A percentile compares a stretch with the other conserved stretches of the same genome.
Evolutionary conservation across 1,140 invertebrate species (phyloP).

Genomic region (Diorhabda carinulata): DNA sequence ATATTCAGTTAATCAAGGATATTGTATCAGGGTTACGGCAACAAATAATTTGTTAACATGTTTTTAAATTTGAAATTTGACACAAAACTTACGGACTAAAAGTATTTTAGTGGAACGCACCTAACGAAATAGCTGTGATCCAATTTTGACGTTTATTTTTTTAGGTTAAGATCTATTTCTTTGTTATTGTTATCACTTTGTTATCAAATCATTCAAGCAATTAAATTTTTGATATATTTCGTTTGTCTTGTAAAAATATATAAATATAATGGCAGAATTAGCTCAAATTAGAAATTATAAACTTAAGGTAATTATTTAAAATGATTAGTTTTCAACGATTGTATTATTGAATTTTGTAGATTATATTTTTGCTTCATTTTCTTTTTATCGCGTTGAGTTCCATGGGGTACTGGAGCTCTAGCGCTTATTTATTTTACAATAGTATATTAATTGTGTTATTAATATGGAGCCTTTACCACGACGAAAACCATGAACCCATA

Average conservation of each 20-base stretch:
- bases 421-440: conserved; percentile 26
- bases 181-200: no score
- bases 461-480: conserved; percentile 25
- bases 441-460: conserved; percentile 23
- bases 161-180: no score
- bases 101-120: no score
- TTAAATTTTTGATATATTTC: no score
- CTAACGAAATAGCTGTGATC: no score
- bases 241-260: not conserved
- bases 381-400: conserved; percentile 25
- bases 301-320: conserved; percentile 22
- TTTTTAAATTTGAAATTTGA: no score
- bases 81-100: no score
- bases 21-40: no score
- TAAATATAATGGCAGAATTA: conserved; percentile 7
- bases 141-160: no score
- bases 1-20: no score
- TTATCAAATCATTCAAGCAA: no score
- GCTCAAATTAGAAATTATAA: conserved; percentile 27
- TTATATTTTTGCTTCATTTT: conserved; percentile 27
- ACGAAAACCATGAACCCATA: conserved; percentile 24
- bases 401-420: conserved; percentile 24
- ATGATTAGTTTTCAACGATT: not conserved
- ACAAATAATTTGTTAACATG: no score
- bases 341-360: conserved; percentile 16